phyloP scores from a whole-genome alignment of 23 tunicate genomes.

The Halocynthia aurantium region DNA sequence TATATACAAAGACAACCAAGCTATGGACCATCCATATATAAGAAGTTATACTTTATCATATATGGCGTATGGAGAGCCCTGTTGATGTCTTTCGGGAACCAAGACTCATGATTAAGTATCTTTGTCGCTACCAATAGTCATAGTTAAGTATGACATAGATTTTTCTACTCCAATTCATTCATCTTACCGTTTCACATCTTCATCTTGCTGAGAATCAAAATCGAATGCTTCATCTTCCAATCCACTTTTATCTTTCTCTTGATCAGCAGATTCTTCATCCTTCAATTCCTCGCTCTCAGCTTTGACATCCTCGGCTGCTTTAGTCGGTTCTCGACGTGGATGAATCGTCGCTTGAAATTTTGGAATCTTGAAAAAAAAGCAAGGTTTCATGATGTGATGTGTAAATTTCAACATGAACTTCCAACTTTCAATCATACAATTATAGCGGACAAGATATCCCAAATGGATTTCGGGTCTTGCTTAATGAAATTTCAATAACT shows the following conservation, averaged over 20 bases:
- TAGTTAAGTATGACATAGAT: too few species aligned
- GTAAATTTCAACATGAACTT: too few species aligned
- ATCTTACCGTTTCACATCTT: constrained; percentile 52
- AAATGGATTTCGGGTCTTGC: background rate
- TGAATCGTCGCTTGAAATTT: constrained; percentile 7
- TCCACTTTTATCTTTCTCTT: constrained; percentile 4
- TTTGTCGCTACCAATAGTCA: too few species aligned
- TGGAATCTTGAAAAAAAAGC: background rate
- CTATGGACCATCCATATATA: too few species aligned
- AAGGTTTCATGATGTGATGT: background rate
- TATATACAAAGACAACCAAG: too few species aligned
- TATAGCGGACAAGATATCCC: background rate
- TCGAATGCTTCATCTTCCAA: constrained; percentile 60
- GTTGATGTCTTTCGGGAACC: too few species aligned
- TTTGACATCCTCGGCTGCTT: background rate
- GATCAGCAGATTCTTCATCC: background rate
- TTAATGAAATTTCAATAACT: background rate
- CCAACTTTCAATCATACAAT: background rate
- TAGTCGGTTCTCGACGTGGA: constrained; percentile 19
- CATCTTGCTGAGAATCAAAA: constrained; percentile 77
- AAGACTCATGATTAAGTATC: too few species aligned
- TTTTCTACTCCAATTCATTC: background rate
- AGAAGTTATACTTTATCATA: too few species aligned
- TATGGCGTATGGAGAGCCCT: too few species aligned
- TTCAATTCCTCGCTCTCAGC: background rate